Evolutionary conservation across 2,113 vertebrate species (phyloP), one percentile per base, ranked within the genome.

Genomic region (Lates calcarifer): DNA sequence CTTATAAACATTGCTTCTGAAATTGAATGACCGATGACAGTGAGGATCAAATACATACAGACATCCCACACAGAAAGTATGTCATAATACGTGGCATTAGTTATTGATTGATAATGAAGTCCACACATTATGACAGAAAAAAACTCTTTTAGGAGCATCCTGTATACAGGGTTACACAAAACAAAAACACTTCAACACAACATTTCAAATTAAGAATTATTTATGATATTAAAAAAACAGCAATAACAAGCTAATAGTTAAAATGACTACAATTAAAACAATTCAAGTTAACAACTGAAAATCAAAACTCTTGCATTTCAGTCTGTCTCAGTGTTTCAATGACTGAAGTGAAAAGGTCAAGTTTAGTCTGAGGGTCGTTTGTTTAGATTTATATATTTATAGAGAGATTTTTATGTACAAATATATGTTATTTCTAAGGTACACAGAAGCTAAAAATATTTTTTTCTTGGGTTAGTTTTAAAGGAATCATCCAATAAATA

Each of bases 21-120:
- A 12, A 17, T 20, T 43, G 6, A 55, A 63, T 26, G 39, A 37
- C 14, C 7, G 5, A 35, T 26, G 15, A 33, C 18, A 14, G 18
- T 24, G 22, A 45, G 37, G 29, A 47, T 49, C 71, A 51, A 56
- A 63, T n/a, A 37, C 35, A 70, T 37, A n/a, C 29, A 24, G 35
- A 13, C 51, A 56, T 2, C 29, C 24, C 35, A 6, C 7, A 39
- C 12, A n/a, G 1, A 51, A 15, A 24, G 8, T 41, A 57, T 2
- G 37, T 47, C n/a, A 29, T 45, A 14, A 4, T 75, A 37, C 9
- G 68, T 67, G 35, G 35, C 17, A 37, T 49, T 18, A 18, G 68
- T 68, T 55, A 63, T 17, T 74, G 70, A 79, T 31, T 68, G 62
- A 63, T 56, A 20, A 66, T 77, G n/a, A 26, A 37, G 57, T 79